Evolutionary conservation across 2,888 invertebrate genomes (phyloP).

Genomic region (Lapara coniferarum): DNA sequence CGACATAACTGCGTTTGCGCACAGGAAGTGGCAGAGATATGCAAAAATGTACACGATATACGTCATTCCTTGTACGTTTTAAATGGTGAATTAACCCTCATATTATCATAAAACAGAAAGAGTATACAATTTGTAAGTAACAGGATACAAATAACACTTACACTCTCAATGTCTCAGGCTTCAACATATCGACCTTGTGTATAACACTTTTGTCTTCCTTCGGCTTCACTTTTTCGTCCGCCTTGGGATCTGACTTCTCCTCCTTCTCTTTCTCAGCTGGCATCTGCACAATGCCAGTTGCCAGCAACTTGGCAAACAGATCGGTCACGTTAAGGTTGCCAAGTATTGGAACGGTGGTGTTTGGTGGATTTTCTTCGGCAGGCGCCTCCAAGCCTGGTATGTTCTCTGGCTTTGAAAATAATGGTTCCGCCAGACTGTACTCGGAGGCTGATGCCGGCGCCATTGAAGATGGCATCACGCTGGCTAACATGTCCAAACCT

Average conservation of each 20-base stretch:
- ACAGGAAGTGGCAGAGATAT: no score
- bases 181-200: conserved; percentile 86
- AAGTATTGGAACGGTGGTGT: conserved; percentile 52
- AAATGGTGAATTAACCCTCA: no score
- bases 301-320: conserved; percentile 92
- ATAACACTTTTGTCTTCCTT: conserved; percentile 73
- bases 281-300: conserved; percentile 84
- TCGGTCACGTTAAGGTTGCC: conserved; percentile 89
- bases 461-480: conserved; percentile 85
- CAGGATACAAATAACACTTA: conserved; percentile 65
- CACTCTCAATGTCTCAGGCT: conserved; percentile 89
- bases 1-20: no score
- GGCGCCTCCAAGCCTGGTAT: conserved; percentile 72
- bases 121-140: no score
- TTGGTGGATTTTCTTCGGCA: conserved; percentile 57
- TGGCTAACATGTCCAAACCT: conserved; percentile 87
- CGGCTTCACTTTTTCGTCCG: conserved; percentile 52
- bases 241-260: conserved; percentile 45
- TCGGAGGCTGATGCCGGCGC: conserved; percentile 82
- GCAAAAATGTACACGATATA: no score
- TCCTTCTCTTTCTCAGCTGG: conserved; percentile 52
- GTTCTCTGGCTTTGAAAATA: conserved; percentile 57
- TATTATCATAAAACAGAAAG: no score
- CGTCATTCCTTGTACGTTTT: no score
- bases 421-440: conserved; percentile 80